A percentile compares a stretch with the other conserved stretches of the same genome.
These are phyloP conservation scores for Puma concolor DNA, from an alignment of 2,113 vertebrate genomes.

Conservation along the genomic window DNA sequence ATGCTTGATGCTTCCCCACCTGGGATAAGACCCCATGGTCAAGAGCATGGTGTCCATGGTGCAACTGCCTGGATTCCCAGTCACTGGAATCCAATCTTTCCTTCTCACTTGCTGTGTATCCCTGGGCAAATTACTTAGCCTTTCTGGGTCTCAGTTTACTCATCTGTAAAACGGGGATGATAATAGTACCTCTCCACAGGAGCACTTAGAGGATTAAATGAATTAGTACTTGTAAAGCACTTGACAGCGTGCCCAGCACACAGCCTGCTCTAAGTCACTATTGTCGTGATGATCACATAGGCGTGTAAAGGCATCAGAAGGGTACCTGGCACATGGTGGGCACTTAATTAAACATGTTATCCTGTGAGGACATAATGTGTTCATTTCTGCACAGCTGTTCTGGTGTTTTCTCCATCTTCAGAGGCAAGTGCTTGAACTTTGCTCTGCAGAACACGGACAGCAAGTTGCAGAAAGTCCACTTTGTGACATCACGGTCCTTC, in stretches of 20 bases:
- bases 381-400: background rate
- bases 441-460: background rate
- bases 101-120: background rate
- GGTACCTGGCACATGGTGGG: background rate
- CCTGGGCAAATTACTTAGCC: background rate
- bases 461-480: background rate
- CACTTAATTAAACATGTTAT: rapidly evolving
- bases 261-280: background rate
- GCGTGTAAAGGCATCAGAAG: background rate
- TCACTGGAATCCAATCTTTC: background rate
- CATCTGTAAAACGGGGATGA: background rate
- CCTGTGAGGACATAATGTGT: background rate
- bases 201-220: background rate
- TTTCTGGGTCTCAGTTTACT: background rate
- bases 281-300: background rate
- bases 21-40: rapidly evolving
- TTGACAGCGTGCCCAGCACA: background rate
- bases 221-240: background rate
- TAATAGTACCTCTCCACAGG: background rate
- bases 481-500: background rate
- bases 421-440: background rate
- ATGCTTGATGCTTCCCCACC: background rate
- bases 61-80: background rate
- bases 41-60: background rate
- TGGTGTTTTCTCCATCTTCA: background rate